Base-by-base conservation (phyloP, 2,797 vertebrate genomes). In the Anomalospiza imberbis region DNA sequence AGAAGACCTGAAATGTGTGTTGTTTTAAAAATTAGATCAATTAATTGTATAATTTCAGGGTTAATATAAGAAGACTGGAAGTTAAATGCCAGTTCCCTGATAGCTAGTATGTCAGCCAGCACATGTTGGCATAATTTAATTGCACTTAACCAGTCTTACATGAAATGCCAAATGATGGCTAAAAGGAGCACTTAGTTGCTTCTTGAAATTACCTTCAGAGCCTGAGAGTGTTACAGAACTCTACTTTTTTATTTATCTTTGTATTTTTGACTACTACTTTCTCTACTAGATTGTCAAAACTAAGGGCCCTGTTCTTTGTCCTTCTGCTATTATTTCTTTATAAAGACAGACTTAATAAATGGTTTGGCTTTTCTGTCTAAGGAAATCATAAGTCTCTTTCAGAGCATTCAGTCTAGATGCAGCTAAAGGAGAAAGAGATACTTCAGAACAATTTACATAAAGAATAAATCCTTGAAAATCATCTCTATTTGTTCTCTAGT, bases 391-490 rank as follows among this genome's bases (percentile, higher is more conserved):
- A 89, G 87, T 84, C 58, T 89, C 70, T 91, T 91, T 93, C 78
- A 70, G 73, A 94, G 44, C 51, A 78, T 92, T 94, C 87, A 92
- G 66, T 78, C 79, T 91, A 62, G 82, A 88, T 88, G 47, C 79
- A 70, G 65, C 84, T 74, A 94, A 91, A 95, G 89, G 72, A 83
- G 61, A 91, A 81, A 73, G 90, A 88, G 47, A 62, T 88, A 62
- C 93, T 95, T 93, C 93, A 96, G 85, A 88, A 66, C 93, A 95
- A 97, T 96, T 97, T 95, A 76, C 95, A 96, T 96, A 70, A 88
- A 91, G 87, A 95, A 84, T 72, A 95, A 94, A 89, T 94, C 89
- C 75, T 94, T 91, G 94, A 96, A 97, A 97, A 95, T 97, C 93
- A 95, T 95, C 89, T 88, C 87, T 93, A 38, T 94, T 94, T 97